Conservation (phyloP, 2,113 vertebrate species). For the Vicugna pacos region DNA sequence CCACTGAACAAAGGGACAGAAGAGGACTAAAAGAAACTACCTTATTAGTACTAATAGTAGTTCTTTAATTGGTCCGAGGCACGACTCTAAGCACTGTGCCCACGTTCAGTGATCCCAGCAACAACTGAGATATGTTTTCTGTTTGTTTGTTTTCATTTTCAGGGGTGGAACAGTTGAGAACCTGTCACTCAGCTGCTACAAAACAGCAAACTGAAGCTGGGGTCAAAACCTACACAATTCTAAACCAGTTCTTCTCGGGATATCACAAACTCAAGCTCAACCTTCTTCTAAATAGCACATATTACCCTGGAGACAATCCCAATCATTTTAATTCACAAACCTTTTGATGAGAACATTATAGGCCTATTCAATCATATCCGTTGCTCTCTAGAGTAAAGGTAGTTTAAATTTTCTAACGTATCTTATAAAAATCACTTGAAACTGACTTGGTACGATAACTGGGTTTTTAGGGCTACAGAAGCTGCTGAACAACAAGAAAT, state of each 20-base stretch:
- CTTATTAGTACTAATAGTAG: not conserved
- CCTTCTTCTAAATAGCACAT: not conserved
- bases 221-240: not conserved
- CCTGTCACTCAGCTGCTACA: not conserved
- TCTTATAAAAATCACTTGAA: not conserved
- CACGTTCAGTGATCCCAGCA: not conserved
- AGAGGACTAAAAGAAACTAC: not conserved
- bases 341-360: not conserved
- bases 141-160: not conserved
- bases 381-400: not conserved
- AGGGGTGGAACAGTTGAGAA: not conserved
- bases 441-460: not conserved
- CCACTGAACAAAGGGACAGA: not conserved
- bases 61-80: not conserved
- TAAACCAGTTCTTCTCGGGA: not conserved
- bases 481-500: not conserved
- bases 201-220: not conserved
- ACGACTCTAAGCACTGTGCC: not conserved
- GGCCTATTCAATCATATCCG: not conserved
- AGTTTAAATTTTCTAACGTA: not conserved
- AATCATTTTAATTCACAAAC: not conserved
- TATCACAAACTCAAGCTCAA: not conserved
- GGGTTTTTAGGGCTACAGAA: not conserved
- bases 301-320: not conserved
- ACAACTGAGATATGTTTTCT: not conserved